Conservation (phyloP, 92 coral and sea anemone species). For the Epizoanthus rinbou region DNA sequence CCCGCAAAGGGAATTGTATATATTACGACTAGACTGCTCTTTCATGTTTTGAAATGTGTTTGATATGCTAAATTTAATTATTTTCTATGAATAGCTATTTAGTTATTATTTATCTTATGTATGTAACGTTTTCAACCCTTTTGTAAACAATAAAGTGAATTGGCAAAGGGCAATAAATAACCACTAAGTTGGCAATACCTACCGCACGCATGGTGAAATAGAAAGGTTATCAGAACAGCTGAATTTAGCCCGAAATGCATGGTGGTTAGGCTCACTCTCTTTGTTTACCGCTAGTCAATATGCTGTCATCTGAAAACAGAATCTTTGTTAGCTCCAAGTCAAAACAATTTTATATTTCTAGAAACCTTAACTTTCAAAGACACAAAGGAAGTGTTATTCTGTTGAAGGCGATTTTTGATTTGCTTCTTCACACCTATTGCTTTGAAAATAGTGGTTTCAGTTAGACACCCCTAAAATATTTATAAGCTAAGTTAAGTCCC, state of each 20-base stretch:
- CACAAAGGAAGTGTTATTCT: background rate
- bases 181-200: background rate
- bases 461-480: background rate
- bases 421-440: conserved; percentile 1
- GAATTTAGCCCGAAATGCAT: conserved; percentile 12
- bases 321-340: background rate
- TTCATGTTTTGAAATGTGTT: too few relatives aligned
- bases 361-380: too few relatives aligned
- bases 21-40: too few relatives aligned
- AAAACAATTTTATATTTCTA: background rate
- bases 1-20: too few relatives aligned
- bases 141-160: background rate
- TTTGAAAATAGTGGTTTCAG: background rate
- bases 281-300: background rate
- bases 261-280: background rate
- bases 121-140: too few relatives aligned
- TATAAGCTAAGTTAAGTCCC: background rate
- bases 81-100: too few relatives aligned
- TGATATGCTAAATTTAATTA: too few relatives aligned
- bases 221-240: background rate
- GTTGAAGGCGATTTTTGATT: background rate
- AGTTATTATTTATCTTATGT: too few relatives aligned
- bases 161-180: too few relatives aligned
- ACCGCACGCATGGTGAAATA: background rate
- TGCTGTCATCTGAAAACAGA: conserved; percentile 1